Evolutionary conservation across 1,140 invertebrate genomes (phyloP), one percentile per base, ranked within the genome.

Genomic region (Cydia pomonella): DNA sequence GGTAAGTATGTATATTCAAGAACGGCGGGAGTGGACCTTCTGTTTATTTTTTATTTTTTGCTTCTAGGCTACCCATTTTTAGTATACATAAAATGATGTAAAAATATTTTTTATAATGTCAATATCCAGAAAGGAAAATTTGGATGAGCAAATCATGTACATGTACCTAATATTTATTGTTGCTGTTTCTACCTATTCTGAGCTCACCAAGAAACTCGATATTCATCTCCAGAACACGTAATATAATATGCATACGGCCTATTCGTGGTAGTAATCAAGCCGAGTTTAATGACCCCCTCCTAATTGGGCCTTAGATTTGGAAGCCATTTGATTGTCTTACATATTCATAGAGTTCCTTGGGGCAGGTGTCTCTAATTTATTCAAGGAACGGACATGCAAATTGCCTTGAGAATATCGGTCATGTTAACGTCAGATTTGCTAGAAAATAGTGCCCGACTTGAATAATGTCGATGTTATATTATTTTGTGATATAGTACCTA

Each of bases 401-500:
- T 92, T 89, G 86, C 75, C 77, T 76, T 73, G 76, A 79, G 89
- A 91, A 92, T 92, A 92, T 92, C 91, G 90, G 89, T 92, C 91
- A 92, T 92, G 89, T 91, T 91, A 87, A 86, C 78, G 91, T 91
- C 89, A 92, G 89, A 90, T 91, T 92, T 90, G 83, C 84, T 86
- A 87, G 84, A 85, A 91, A 92, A 91, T 92, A 90, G 89, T 91
- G 90, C 87, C 89, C 84, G 83, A 90, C 87, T 87, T 85, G 87
- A 59, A 59, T 59, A 59, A 59, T 59, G 10, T 10, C 23, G 53
- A 18, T 18, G n/a, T 0, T 16, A 47, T 50, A 50, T 50, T 50
- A 50, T 50, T 50, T 50, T 6, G 6, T n/a, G 50, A n/a, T n/a
- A 53, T 47, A 6, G 38, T 12, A 41, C 38, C 38, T 27, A 27